A percentile compares a stretch with the other conserved stretches of the same genome.
These are phyloP conservation scores for Zapornia atra DNA, from an alignment of 2,113 vertebrate genomes.

Conservation along the genomic window DNA sequence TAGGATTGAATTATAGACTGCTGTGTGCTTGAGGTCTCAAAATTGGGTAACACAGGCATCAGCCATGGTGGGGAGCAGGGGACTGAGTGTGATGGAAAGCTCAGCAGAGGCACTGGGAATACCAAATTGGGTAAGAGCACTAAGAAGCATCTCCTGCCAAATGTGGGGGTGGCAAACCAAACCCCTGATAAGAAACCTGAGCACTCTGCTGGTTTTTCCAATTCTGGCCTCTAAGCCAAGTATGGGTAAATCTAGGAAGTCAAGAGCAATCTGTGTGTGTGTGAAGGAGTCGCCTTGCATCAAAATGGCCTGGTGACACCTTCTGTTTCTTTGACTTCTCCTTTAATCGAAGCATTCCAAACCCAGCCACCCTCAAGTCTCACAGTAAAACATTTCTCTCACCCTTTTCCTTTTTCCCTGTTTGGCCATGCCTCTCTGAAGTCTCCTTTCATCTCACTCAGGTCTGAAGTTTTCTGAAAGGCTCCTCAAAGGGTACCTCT, in stretches of 20 bases:
- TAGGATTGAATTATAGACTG: neutral
- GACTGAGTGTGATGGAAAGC: neutral
- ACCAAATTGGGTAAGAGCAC: neutral
- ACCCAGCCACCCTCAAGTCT: neutral
- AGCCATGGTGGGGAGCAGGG: neutral
- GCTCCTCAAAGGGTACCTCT: neutral
- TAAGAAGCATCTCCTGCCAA: neutral
- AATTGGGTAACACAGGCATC: neutral
- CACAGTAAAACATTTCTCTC: neutral
- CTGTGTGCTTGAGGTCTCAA: neutral
- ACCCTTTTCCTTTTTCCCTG: neutral
- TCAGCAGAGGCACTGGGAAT: neutral
- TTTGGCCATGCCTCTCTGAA: neutral
- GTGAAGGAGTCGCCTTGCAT: neutral
- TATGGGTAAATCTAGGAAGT: neutral
- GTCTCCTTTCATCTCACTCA: neutral
- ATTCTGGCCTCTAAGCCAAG: neutral
- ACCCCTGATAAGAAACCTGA: neutral
- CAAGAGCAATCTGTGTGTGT: neutral
- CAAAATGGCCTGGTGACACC: neutral
- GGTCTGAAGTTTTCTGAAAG: conserved; percentile 21
- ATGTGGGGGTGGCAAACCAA: neutral
- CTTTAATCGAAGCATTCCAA: neutral
- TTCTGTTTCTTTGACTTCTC: conserved; percentile 33
- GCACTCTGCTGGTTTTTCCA: neutral